Evolutionary conservation across 2,797 vertebrate species (phyloP).

Genomic region (Psittacula echo): DNA sequence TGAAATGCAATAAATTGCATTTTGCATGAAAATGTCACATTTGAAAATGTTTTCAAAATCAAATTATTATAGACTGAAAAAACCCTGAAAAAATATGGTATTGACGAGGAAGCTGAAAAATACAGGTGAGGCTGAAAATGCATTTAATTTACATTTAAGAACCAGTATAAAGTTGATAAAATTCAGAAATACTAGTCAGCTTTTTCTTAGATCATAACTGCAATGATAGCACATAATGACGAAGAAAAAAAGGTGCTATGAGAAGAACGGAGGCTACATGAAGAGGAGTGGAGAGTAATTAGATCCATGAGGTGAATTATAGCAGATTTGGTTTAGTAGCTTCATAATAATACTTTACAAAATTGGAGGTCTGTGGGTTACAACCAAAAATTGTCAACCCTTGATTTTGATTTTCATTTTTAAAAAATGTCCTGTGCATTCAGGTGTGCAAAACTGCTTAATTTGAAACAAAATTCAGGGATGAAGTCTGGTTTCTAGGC

Average conservation of each 20-base stretch:
- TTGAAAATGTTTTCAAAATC: neutral
- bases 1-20: neutral
- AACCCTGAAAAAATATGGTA: neutral
- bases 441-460: neutral
- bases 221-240: neutral
- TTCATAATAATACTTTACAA: neutral
- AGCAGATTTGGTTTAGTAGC: neutral
- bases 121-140: neutral
- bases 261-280: neutral
- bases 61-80: neutral
- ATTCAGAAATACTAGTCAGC: neutral
- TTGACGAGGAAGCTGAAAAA: neutral
- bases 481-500: neutral
- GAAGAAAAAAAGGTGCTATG: neutral
- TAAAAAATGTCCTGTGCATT: neutral
- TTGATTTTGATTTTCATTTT: neutral
- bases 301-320: neutral
- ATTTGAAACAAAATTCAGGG: neutral
- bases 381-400: neutral
- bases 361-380: neutral
- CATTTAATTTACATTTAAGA: neutral
- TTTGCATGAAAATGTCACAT: neutral
- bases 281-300: neutral
- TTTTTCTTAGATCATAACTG: neutral
- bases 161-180: neutral